Percentiles rank a stretch among this genome's conserved stretches.
These are phyloP conservation scores for Ophthalmolycus amberensis DNA, from an alignment of 2,113 vertebrate genomes.

Conservation along the genomic window DNA sequence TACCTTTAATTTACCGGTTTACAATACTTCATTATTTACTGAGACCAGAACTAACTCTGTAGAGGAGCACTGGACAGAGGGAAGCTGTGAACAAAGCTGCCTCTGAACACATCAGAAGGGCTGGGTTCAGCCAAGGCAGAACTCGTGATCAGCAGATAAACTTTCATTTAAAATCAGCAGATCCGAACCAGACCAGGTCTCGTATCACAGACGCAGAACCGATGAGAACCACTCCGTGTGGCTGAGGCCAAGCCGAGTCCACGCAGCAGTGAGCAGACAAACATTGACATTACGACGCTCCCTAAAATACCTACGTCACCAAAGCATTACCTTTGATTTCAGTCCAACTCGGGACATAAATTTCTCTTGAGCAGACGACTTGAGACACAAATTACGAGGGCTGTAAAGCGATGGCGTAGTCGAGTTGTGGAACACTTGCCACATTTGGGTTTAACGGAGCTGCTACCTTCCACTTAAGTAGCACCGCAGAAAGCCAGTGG, in stretches of 20 bases:
- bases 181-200: constrained; percentile 29
- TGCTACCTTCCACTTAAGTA: background rate
- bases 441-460: background rate
- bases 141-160: constrained; percentile 60
- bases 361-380: background rate
- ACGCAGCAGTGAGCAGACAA: constrained; percentile 5
- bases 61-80: background rate
- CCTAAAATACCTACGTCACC: background rate
- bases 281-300: constrained; percentile 8
- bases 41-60: background rate
- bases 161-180: constrained; percentile 60
- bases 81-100: constrained; percentile 9
- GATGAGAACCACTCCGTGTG: background rate
- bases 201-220: background rate
- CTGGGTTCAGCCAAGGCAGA: constrained; percentile 22
- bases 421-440: background rate
- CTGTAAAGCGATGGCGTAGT: background rate
- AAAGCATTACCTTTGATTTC: background rate
- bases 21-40: background rate
- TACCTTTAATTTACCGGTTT: background rate
- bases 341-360: background rate
- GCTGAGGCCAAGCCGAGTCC: background rate
- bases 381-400: background rate
- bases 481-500: background rate
- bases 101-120: constrained; percentile 3